These are phyloP conservation scores for Sarcophaga variegata DNA, from an alignment of 2,888 invertebrate genomes.

Conservation along the genomic window DNA sequence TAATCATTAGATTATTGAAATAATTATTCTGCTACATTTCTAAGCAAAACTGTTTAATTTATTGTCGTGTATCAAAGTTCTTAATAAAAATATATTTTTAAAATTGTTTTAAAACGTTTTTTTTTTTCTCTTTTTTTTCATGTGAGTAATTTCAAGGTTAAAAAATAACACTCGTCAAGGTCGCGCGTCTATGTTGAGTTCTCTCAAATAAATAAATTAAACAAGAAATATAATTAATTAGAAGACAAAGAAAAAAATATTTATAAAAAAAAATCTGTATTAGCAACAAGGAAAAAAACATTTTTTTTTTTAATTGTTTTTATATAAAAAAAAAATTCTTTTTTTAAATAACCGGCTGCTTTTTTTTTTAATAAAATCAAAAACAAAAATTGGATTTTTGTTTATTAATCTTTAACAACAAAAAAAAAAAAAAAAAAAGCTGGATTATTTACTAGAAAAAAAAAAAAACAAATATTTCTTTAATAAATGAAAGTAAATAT, in stretches of 20 bases:
- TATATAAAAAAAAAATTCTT: neutral
- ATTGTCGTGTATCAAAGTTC: conserved; percentile 49
- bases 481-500: conserved; percentile 1
- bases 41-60: conserved; percentile 20
- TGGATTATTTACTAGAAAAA: neutral
- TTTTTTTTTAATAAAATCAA: neutral
- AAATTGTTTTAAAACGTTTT: conserved; percentile 57
- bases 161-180: conserved; percentile 82
- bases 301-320: too few relatives aligned
- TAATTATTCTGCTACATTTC: too few relatives aligned
- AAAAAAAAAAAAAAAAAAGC: neutral
- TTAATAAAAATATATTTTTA: conserved; percentile 58
- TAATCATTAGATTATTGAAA: too few relatives aligned
- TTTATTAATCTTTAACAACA: neutral
- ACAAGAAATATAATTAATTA: neutral
- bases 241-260: neutral
- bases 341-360: neutral
- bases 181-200: conserved; percentile 73
- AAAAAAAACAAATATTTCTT: neutral
- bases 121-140: conserved; percentile 36
- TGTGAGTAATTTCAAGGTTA: conserved; percentile 79
- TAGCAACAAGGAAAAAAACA: neutral
- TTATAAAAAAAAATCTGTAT: conserved; percentile 1
- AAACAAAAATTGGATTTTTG: neutral
- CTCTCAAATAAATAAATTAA: conserved; percentile 41